Evolutionary conservation across 2,797 vertebrate genomes (phyloP).

Genomic region (Iguana delicatissima): DNA sequence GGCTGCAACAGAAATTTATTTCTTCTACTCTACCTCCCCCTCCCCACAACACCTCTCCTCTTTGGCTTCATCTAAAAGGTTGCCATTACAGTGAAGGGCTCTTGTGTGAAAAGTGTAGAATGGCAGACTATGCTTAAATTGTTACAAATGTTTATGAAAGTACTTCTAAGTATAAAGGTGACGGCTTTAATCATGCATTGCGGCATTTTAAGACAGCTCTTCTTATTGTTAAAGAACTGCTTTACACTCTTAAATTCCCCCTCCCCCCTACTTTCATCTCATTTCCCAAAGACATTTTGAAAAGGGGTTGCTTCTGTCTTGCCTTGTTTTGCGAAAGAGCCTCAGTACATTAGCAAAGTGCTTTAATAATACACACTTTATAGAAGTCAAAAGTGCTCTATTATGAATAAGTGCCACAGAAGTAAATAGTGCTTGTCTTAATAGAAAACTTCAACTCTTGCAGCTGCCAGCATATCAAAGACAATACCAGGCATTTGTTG

Average conservation of each 20-base stretch:
- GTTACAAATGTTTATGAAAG: conserved; percentile 72
- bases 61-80: conserved; percentile 70
- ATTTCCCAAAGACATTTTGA: conserved; percentile 75
- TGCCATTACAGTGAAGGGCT: conserved; percentile 68
- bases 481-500: conserved; percentile 66
- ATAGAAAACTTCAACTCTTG: conserved; percentile 75
- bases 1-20: conserved; percentile 64
- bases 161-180: conserved; percentile 71
- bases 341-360: conserved; percentile 71
- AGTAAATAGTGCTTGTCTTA: conserved; percentile 75
- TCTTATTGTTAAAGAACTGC: conserved; percentile 69
- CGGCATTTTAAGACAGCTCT: conserved; percentile 65
- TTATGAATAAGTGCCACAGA: conserved; percentile 61
- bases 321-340: conserved; percentile 69
- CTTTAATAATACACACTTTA: conserved; percentile 64
- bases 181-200: conserved; percentile 66
- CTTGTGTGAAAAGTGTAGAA: conserved; percentile 72
- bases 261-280: conserved; percentile 66
- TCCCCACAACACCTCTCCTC: background rate
- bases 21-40: background rate
- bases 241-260: conserved; percentile 54
- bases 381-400: conserved; percentile 72
- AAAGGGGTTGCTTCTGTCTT: conserved; percentile 69
- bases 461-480: conserved; percentile 73
- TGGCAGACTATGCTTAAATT: conserved; percentile 71